Conservation (phyloP, 1,140 invertebrate genomes). For the Sinonovacula constricta region DNA sequence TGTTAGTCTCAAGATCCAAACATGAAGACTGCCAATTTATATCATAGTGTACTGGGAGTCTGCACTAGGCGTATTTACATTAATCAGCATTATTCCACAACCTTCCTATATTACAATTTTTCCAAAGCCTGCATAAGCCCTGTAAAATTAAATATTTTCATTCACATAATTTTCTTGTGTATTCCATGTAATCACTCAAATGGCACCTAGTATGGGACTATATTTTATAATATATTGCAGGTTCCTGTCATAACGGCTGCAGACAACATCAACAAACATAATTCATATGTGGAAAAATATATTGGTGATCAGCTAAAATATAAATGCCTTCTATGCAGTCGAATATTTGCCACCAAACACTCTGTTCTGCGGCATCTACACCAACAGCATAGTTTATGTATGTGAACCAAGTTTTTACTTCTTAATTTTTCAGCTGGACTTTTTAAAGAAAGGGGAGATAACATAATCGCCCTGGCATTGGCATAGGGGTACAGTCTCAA, state of each 20-base stretch:
- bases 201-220: slow-evolving; percentile 11
- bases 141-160: slow-evolving; percentile 9
- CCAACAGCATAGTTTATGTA: slow-evolving; percentile 6
- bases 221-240: slow-evolving; percentile 8
- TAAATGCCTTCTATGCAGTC: slow-evolving; percentile 6
- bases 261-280: slow-evolving; percentile 6
- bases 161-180: slow-evolving; percentile 7
- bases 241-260: slow-evolving; percentile 9
- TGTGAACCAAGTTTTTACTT: no score
- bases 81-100: slow-evolving; percentile 5
- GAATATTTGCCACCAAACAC: slow-evolving; percentile 4
- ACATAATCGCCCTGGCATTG: no score
- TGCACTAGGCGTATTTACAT: slow-evolving; percentile 8
- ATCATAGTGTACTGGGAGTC: slow-evolving; percentile 9
- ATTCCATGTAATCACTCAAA: slow-evolving; percentile 13
- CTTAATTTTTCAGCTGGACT: no score
- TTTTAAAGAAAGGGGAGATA: no score
- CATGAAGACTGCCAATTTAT: slow-evolving; percentile 8
- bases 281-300: slow-evolving; percentile 12
- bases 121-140: slow-evolving; percentile 7
- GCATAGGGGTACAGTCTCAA: no score
- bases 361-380: background rate
- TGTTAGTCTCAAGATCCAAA: slow-evolving; percentile 1
- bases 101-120: slow-evolving; percentile 12
- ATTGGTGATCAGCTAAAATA: background rate